Conservation (phyloP, 2,113 vertebrate genomes). For the Pycnonotus jocosus region DNA sequence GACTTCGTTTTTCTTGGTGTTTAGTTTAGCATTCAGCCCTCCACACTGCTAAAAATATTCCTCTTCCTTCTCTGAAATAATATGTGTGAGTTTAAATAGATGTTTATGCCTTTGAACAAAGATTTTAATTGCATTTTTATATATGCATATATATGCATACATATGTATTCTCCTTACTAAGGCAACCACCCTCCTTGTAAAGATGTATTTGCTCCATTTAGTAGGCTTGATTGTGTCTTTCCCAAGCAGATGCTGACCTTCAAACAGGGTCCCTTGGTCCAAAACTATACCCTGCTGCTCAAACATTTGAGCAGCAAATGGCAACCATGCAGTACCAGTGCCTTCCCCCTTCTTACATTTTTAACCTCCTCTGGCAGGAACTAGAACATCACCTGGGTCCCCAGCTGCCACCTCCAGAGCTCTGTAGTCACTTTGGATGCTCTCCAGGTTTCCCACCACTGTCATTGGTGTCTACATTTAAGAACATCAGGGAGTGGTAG, state of each 20-base stretch:
- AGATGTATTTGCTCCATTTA: neutral
- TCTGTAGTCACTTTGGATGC: neutral
- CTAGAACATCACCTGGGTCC: neutral
- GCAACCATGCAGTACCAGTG: neutral
- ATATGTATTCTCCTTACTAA: neutral
- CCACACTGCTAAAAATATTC: neutral
- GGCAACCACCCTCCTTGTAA: neutral
- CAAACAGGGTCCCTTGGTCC: neutral
- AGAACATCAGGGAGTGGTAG: fast-evolving
- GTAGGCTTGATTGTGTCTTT: neutral
- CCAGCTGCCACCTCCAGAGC: neutral
- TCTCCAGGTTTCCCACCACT: neutral
- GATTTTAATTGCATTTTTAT: neutral
- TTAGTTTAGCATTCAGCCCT: neutral
- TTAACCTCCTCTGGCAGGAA: neutral
- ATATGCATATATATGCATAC: neutral
- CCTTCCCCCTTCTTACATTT: neutral
- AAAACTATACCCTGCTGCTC: neutral
- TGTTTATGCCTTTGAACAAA: neutral
- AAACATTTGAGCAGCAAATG: too few relatives aligned
- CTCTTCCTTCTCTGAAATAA: neutral
- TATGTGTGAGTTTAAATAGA: neutral
- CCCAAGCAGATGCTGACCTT: fast-evolving
- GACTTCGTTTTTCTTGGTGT: neutral
- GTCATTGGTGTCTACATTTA: neutral